phyloP scores from a whole-genome alignment of 2,797 vertebrate species.

The Etheostoma perlongum region DNA sequence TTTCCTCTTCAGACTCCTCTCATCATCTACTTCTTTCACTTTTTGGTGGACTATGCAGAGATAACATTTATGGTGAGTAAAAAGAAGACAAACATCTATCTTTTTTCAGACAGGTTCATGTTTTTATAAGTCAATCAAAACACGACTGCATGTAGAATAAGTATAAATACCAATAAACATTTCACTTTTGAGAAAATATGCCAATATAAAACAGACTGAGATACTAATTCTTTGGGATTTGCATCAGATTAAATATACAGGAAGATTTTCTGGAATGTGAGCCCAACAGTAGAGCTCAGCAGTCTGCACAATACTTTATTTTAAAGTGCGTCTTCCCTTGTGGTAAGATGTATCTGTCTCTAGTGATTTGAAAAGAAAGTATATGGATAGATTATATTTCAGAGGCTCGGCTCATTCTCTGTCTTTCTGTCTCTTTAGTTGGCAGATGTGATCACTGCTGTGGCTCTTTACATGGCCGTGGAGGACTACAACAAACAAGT shows the following conservation, averaged over 20 bases:
- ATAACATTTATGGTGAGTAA: constrained; percentile 96
- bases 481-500: constrained; percentile 95
- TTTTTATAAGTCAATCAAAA: background rate
- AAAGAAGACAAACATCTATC: background rate
- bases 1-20: constrained; percentile 90
- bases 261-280: background rate
- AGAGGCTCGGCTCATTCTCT: background rate
- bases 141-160: too few relatives aligned
- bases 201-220: background rate
- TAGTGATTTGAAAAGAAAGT: background rate
- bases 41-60: constrained; percentile 95
- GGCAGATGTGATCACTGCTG: constrained; percentile 92
- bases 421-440: constrained; percentile 77
- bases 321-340: background rate
- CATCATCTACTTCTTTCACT: constrained; percentile 98
- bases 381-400: too few relatives aligned
- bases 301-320: background rate
- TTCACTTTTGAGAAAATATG: background rate
- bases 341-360: background rate
- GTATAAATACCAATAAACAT: background rate
- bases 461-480: constrained; percentile 93
- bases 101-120: background rate
- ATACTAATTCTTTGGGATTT: background rate
- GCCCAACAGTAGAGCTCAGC: too few relatives aligned
- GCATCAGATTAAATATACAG: background rate